phyloP scores from a whole-genome alignment of 2,888 invertebrate genomes.

The Cephonodes hylas region DNA sequence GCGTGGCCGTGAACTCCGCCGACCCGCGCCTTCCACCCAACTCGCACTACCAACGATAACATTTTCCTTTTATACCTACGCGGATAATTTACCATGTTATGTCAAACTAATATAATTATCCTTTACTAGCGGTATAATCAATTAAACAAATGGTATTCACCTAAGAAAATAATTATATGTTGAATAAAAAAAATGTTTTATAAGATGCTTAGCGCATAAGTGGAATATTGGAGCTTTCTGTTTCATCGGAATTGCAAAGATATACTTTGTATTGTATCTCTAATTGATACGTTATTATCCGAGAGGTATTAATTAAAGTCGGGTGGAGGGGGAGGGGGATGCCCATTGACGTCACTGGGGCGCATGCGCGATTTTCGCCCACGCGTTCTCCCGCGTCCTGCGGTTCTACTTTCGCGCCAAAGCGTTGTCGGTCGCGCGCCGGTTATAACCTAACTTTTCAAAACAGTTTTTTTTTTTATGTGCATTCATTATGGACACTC shows the following conservation, averaged over 20 bases:
- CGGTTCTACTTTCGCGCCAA: slow-evolving; percentile 70
- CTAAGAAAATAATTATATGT: neutral
- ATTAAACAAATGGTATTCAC: neutral
- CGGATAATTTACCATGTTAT: neutral
- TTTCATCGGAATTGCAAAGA: neutral
- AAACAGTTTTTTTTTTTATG: slow-evolving; percentile 27
- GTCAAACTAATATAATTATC: neutral
- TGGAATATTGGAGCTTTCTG: neutral
- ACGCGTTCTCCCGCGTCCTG: slow-evolving; percentile 47
- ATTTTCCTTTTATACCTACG: slow-evolving; percentile 23
- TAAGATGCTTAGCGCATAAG: too few species aligned
- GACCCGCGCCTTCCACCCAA: slow-evolving; percentile 54
- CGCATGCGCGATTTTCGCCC: slow-evolving; percentile 66
- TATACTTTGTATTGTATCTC: neutral
- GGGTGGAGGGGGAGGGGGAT: slow-evolving; percentile 48
- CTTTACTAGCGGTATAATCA: neutral
- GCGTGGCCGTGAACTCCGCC: slow-evolving; percentile 71
- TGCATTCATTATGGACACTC: slow-evolving; percentile 48
- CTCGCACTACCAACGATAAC: slow-evolving; percentile 28
- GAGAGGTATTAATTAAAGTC: slow-evolving; percentile 25
- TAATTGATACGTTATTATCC: slow-evolving; percentile 4
- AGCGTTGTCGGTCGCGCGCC: slow-evolving; percentile 61
- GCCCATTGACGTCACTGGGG: slow-evolving; percentile 59
- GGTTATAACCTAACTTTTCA: slow-evolving; percentile 58
- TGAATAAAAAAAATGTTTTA: too few species aligned